Base-by-base conservation (phyloP, 2,888 invertebrate species). In the Cosmopolites sordidus region DNA sequence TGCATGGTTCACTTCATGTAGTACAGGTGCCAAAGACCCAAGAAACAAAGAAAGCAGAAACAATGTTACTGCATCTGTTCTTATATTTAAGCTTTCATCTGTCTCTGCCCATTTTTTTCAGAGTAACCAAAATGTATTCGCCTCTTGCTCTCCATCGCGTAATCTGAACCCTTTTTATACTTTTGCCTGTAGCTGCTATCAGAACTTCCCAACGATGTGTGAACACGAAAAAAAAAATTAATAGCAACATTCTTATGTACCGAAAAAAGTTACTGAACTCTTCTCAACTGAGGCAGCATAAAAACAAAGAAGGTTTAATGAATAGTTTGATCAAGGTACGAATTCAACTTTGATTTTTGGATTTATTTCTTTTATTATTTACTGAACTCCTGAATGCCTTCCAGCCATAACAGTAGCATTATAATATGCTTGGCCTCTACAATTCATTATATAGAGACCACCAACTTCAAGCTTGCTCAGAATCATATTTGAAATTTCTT, bases 361-460 rank as follows among this genome's bases (percentile, higher is more conserved):
- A n/a, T n/a, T n/a, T n/a, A n/a, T n/a, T n/a, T n/a, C n/a, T n/a
- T n/a, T n/a, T n/a, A n/a, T n/a, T n/a, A n/a, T n/a, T n/a, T n/a
- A n/a, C n/a, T n/a, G n/a, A n/a, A n/a, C n/a, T n/a, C n/a, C n/a
- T n/a, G n/a, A n/a, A n/a, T 55, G 49, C 37, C 52, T 47, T 49
- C 62, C 61, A 46, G 59, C 51, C 59, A 61, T 61, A 9, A 42
- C 43, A 37, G 60, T 59, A 54, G 60, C 62, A 57, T 64, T 65
- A 55, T 64, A 62, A 45, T 65, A 62, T 43, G 60, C 65, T 58
- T 62, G 63, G 6, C 61, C 62, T 61, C 62, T 60, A 51, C 61
- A 64, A 49, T 64, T 60, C 3, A 42, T 55, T 39, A 64, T 62
- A 48, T 64, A 62, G 15, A 61, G 48, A 3, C 59, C 62, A 47